Evolutionary conservation across 2,113 vertebrate genomes (phyloP), one percentile per base, ranked within the genome.

Genomic region (Cyanoliseus patagonus): DNA sequence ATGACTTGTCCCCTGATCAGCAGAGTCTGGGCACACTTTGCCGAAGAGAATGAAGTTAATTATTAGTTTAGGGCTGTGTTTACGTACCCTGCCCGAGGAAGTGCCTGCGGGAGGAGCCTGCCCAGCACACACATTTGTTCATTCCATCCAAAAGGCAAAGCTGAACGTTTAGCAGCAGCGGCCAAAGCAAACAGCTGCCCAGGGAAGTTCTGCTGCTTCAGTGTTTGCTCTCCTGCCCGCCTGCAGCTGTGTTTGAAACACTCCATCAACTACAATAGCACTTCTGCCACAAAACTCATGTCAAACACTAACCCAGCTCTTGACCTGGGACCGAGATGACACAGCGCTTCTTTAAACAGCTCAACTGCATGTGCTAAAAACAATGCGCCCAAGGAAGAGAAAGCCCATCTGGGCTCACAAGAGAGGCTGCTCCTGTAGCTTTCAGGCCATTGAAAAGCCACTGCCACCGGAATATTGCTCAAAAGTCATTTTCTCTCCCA

Each of bases 111-210:
- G 76, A 69, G 63, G 39, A 69, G 75, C 41, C 35, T 87, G 64
- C 90, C 93, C 90, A 66, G 44, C 0, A 12, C 83, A 55, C 49
- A 35, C 49, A 20, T 75, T 17, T 59, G 35, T 27, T 94, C 63
- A 13, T 83, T 85, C 52, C 75, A 77, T 80, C 83, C 86, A 79
- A 70, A 83, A 87, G 61, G 76, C 91, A 81, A 63, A 87, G 52
- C 87, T 72, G 90, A 39, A 93, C 80, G 46, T 94, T 93, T 74
- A 93, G 90, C 94, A 92, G 39, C 19, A 1, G 92, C 3, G 27
- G 94, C 93, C 95, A 97, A 97, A 95, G 92, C 93, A 97, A 97
- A 92, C 85, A 93, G 73, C 78, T 33, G 79, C 90, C 57, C 0
- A 3, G 9, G 87, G 74, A 74, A 92, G 46, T 6, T 33, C 83